phyloP scores from a whole-genome alignment of 2,113 vertebrate genomes.

The Corynorhinus townsendii region DNA sequence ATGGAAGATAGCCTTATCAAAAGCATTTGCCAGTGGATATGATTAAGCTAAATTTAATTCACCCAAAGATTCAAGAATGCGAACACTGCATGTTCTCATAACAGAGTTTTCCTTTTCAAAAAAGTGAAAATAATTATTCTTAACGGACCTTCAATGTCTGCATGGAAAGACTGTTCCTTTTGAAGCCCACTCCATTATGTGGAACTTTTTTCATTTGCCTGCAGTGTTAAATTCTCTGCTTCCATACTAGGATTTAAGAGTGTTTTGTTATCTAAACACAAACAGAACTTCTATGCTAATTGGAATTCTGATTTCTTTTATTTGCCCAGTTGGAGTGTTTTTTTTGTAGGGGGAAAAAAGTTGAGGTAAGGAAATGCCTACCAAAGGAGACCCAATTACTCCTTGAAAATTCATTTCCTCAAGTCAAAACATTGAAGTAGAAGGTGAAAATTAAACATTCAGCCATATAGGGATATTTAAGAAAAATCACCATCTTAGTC shows the following conservation, averaged over 20 bases:
- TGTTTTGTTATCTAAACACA: slow-evolving; percentile 58
- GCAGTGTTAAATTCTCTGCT: not conserved
- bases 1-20: slow-evolving; percentile 31
- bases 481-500: not conserved
- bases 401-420: slow-evolving; percentile 45
- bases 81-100: not conserved
- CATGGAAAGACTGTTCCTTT: not conserved
- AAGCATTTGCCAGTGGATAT: slow-evolving; percentile 14
- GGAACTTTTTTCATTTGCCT: not conserved
- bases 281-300: slow-evolving; percentile 31
- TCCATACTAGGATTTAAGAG: not conserved
- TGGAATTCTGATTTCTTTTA: slow-evolving; percentile 49
- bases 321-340: slow-evolving; percentile 27
- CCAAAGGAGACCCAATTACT: slow-evolving; percentile 41
- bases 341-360: not conserved
- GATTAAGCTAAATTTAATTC: slow-evolving; percentile 71
- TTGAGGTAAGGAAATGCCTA: not conserved
- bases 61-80: slow-evolving; percentile 1
- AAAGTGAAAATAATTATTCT: slow-evolving; percentile 44
- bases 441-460: slow-evolving; percentile 44
- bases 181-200: not conserved
- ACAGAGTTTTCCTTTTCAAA: slow-evolving; percentile 24
- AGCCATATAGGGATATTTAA: not conserved
- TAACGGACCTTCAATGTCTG: not conserved
- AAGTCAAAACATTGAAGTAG: slow-evolving; percentile 40